Evolutionary conservation across 2,113 vertebrate species (phyloP).

Genomic region (Rostratula benghalensis): DNA sequence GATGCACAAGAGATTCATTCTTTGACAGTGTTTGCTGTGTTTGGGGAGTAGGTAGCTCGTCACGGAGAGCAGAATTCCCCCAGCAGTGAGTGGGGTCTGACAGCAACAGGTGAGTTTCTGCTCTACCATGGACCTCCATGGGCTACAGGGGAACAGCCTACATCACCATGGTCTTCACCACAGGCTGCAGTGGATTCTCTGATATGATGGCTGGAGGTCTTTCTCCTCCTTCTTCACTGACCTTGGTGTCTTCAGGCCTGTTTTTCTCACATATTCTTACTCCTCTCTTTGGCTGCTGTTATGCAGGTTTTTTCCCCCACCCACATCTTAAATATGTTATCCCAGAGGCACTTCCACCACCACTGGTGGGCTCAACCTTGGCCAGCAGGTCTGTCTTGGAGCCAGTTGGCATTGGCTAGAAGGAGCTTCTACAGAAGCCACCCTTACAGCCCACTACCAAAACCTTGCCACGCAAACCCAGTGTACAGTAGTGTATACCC

Average conservation of each 20-base stretch:
- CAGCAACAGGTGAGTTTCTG: neutral
- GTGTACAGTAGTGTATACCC: too few species aligned
- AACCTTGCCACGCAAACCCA: neutral
- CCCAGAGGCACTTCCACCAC: neutral
- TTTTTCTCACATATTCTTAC: neutral
- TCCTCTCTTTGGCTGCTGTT: neutral
- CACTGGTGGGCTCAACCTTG: neutral
- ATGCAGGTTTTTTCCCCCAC: neutral
- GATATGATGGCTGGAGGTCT: neutral
- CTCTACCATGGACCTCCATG: neutral
- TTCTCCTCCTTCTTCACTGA: neutral
- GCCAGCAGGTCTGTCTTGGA: neutral
- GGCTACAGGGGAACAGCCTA: neutral
- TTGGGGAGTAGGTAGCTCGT: neutral
- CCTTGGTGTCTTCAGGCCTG: neutral
- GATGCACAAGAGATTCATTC: neutral
- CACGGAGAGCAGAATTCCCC: neutral
- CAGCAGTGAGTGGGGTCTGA: neutral
- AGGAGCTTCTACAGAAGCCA: neutral
- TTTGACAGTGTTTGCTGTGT: neutral
- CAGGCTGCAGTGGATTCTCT: neutral
- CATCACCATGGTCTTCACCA: neutral
- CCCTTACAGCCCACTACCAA: neutral
- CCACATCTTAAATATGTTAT: neutral
- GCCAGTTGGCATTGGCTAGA: neutral